These are phyloP conservation scores for Grantiella picta DNA, from an alignment of 2,113 vertebrate genomes.

Conservation along the genomic window DNA sequence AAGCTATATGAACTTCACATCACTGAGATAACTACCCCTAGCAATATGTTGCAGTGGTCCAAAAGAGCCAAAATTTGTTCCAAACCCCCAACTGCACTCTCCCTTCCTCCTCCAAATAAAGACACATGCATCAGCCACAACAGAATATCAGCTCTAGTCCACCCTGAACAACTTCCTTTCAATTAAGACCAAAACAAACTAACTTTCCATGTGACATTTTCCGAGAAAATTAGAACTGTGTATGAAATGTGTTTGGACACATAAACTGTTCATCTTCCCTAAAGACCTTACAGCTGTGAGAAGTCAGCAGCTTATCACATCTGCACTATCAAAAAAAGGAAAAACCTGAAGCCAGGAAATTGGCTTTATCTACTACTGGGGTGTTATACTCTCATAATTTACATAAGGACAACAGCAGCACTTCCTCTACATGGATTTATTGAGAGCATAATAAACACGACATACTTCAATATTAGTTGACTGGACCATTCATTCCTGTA, in stretches of 20 bases:
- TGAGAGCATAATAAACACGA: background rate
- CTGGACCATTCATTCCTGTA: background rate
- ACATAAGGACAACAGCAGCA: background rate
- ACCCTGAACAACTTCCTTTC: background rate
- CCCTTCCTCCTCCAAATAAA: background rate
- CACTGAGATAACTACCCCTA: background rate
- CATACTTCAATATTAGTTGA: background rate
- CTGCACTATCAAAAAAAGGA: background rate
- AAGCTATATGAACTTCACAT: background rate
- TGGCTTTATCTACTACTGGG: background rate
- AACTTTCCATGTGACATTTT: background rate
- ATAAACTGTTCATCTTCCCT: background rate
- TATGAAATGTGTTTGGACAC: background rate
- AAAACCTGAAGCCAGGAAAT: background rate
- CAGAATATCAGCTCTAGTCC: background rate
- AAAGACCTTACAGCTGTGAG: background rate
- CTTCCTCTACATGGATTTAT: background rate
- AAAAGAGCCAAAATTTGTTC: background rate
- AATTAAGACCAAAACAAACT: background rate
- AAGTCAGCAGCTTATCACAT: background rate
- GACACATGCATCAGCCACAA: background rate
- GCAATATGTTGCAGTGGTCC: background rate
- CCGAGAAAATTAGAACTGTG: background rate
- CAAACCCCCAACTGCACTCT: background rate
- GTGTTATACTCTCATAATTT: background rate